These are phyloP conservation scores for Megatriorchis doriae DNA, from an alignment of 2,113 vertebrate genomes.

Conservation along the genomic window DNA sequence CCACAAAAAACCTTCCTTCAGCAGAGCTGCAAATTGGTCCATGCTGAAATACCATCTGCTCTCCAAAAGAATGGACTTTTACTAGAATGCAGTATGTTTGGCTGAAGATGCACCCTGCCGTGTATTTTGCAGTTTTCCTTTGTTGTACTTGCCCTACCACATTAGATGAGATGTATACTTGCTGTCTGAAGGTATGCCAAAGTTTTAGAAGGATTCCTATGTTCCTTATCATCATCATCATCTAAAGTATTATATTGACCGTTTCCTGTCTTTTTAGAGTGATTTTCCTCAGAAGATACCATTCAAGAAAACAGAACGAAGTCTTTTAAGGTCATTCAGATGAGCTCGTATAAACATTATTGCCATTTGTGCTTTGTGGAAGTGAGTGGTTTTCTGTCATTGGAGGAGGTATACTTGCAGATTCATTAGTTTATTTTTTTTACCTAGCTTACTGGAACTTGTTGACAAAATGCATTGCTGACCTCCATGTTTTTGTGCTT, in stretches of 20 bases:
- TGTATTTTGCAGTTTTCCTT: neutral
- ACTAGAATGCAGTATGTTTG: neutral
- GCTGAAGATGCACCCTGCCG: neutral
- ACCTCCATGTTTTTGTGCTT: neutral
- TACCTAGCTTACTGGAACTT: neutral
- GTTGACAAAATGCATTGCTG: neutral
- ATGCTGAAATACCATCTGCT: constrained; percentile 27
- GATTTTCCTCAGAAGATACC: neutral
- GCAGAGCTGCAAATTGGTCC: neutral
- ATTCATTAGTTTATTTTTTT: neutral
- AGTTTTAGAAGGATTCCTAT: neutral
- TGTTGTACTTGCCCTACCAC: neutral
- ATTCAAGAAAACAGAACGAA: neutral
- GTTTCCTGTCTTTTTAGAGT: neutral
- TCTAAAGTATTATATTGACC: neutral
- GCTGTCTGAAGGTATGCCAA: neutral
- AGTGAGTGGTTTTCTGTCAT: neutral
- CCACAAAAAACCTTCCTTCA: neutral
- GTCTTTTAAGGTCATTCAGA: neutral
- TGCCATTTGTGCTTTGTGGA: neutral
- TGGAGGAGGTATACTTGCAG: neutral
- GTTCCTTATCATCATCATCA: neutral
- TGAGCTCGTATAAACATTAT: neutral
- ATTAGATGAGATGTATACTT: neutral
- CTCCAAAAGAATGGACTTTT: neutral